Evolutionary conservation across 1,140 invertebrate genomes (phyloP), one percentile per base, ranked within the genome.

Genomic region (Brachionus manjavacas): DNA sequence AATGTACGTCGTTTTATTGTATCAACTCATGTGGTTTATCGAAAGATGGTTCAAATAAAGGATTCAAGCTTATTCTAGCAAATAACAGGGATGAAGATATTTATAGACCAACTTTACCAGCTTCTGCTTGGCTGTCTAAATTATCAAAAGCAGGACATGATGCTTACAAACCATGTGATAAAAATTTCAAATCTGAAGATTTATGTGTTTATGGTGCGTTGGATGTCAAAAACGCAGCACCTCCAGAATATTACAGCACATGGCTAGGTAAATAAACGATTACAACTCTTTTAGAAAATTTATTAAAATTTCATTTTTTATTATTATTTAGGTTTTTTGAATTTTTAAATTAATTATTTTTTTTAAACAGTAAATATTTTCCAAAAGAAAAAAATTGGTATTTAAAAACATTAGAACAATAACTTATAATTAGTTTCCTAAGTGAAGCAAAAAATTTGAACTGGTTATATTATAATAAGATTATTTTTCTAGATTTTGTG

Each of bases 21-120:
- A 43, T 81, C 20, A 81, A 81, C 25, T 81, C 79, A 12, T 81
- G 79, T 43, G 79, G 79, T 39, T 4, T 25, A 64, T 81, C 79
- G 16, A 60, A 60, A 43, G 31, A 64, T 39, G 55, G 76, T 20
- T 23, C 39, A 14, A 81, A 81, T 25, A 81, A 43, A 60, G 79
- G 52, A 23, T 81, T 35, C 39, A 81, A 81, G 20, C 31, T 81
- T 41, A 68, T 81, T 39, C 28, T 81, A 14, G 79, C 79, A 60
- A 81, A 81, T 25, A 81, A 81, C 28, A 60, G 79, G 39, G 79
- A 81, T 68, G 79, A 81, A 43, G 20, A 64, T 43, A 68, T 81
- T 35, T 35, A 28, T 46, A 60, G 79, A 12, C 52, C 52, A 11
- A 81, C 79, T 20, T 14, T 81, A 43, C 79, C 79, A 6, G 79